These are phyloP conservation scores for Halichoerus grypus DNA, from an alignment of 2,113 vertebrate genomes.

Conservation along the genomic window DNA sequence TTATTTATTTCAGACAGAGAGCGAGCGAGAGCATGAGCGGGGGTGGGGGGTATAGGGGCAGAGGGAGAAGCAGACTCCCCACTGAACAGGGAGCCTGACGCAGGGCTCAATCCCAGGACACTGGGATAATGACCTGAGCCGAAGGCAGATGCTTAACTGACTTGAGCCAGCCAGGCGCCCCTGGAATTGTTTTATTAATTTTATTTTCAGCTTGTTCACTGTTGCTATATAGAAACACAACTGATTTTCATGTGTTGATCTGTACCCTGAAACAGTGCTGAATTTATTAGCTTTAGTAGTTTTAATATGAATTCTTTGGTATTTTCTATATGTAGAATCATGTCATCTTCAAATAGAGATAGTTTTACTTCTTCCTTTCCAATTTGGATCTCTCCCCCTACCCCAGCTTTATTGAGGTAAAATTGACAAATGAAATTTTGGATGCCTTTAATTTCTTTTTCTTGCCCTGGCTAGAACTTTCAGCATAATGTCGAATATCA, in stretches of 20 bases:
- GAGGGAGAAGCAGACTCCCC: no score
- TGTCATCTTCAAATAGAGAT: background rate
- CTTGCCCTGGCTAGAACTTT: background rate
- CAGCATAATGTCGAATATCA: background rate
- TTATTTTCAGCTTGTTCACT: background rate
- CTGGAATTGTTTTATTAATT: background rate
- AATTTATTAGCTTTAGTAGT: background rate
- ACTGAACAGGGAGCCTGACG: no score
- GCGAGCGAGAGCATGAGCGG: no score
- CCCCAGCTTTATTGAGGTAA: background rate
- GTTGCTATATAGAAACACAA: background rate
- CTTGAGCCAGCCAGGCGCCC: no score
- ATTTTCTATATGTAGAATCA: background rate
- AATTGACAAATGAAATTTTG: background rate
- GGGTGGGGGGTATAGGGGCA: no score
- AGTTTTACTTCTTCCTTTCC: background rate
- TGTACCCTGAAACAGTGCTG: background rate
- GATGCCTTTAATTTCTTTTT: background rate
- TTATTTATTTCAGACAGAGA: no score
- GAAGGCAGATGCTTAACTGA: no score
- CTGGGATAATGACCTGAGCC: no score
- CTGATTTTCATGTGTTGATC: background rate
- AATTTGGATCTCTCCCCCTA: background rate
- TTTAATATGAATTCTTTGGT: background rate
- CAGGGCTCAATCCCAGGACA: no score